Conservation (phyloP, 1,140 invertebrate species). For the Brachionus rubens region DNA sequence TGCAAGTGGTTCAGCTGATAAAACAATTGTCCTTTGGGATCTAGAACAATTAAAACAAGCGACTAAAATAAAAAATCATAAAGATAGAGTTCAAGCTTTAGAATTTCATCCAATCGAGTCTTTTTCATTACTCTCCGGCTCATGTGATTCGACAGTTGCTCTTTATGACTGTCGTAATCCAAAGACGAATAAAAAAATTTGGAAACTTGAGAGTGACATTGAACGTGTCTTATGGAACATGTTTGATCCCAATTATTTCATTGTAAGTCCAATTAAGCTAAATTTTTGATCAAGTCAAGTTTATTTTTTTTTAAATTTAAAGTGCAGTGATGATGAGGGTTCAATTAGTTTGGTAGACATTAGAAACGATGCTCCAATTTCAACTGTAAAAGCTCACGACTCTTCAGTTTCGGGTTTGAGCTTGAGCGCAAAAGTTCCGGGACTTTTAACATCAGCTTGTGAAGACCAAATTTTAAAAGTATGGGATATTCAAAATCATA, state of each 20-base stretch:
- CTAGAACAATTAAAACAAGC: constrained; percentile 35
- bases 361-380: constrained; percentile 8
- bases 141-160: constrained; percentile 8
- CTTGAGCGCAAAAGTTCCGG: constrained; percentile 23
- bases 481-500: constrained; percentile 27
- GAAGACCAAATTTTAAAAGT: constrained; percentile 35
- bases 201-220: constrained; percentile 29
- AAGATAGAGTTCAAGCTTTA: constrained; percentile 19
- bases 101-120: constrained; percentile 43
- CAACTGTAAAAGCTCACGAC: constrained; percentile 21
- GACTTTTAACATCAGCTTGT: constrained; percentile 16
- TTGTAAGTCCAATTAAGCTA: not conserved
- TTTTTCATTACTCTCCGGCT: constrained; percentile 12
- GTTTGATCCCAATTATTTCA: constrained; percentile 33
- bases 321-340: constrained; percentile 33
- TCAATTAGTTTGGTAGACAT: constrained; percentile 33
- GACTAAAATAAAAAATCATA: constrained; percentile 27
- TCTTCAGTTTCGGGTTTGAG: constrained; percentile 18
- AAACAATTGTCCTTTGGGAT: constrained; percentile 35
- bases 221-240: constrained; percentile 35
- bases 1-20: constrained; percentile 33
- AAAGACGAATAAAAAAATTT: constrained; percentile 16
- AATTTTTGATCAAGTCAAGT: not conserved
- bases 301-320: not conserved
- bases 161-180: constrained; percentile 33